Evolutionary conservation across 2,888 invertebrate species (phyloP), one percentile per base, ranked within the genome.

Genomic region (Drosophila mercatorum): DNA sequence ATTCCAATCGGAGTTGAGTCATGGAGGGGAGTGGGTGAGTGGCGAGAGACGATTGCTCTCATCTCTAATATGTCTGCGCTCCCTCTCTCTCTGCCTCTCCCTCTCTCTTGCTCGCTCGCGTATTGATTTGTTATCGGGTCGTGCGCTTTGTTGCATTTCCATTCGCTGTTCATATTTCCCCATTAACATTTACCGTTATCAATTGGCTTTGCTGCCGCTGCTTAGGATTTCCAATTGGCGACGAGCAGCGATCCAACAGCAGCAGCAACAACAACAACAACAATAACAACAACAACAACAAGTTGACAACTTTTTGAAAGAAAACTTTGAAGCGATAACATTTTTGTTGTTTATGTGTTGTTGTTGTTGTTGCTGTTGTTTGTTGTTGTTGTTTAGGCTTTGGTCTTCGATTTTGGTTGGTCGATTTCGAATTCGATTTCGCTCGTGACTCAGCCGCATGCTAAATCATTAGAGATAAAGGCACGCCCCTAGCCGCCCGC

Each of bases 361-460:
- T n/a, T 53, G 17, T 17, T 34, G 6, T 34, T 34, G 7, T 17
- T 31, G 31, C 7, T 34, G 31, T 43, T 22, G 36, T 60, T 65
- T 65, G 52, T 55, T 75, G 26, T 65, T 67, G 43, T 44, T 67
- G 38, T 57, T 70, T 68, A 51, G 51, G 62, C 57, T 66, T 68
- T 74, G 68, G 71, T 64, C 72, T 83, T 66, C 70, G 68, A 86
- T 81, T 83, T 87, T 84, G 83, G 89, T 84, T 84, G 89, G 89
- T 66, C 81, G 89, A 75, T 74, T 84, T 69, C 59, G n/a, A 61
- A 67, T 55, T 69, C 38, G 52, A 53, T 55, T 81, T 69, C 62
- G 49, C 17, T 43, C 34, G 52, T 87, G 79, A 78, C 68, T 83
- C 88, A 84, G 65, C 59, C 43, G 47, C 44, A 59, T 76, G 75